A percentile compares a stretch with the other conserved stretches of the same genome.
Conservation (phyloP, 1,140 invertebrate species). For the Galleria mellonella region DNA sequence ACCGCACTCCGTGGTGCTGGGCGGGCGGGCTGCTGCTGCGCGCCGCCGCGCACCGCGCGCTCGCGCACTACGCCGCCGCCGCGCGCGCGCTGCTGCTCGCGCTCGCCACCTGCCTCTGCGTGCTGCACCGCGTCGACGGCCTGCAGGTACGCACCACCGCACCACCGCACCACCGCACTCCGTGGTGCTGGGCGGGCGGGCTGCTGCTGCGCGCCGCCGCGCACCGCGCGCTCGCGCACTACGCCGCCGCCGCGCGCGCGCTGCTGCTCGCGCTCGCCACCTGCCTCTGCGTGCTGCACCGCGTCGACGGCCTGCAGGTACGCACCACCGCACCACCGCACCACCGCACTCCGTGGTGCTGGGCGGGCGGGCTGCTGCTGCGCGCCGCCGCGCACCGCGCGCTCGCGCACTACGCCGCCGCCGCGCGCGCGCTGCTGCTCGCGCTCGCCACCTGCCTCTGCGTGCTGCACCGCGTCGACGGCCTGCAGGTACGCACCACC, state of each 20-base stretch:
- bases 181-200: constrained; percentile 85
- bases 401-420: constrained; percentile 79
- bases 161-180: constrained; percentile 72
- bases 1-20: constrained; percentile 81
- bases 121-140: constrained; percentile 28
- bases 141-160: constrained; percentile 12
- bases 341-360: constrained; percentile 86
- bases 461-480: constrained; percentile 30
- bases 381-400: constrained; percentile 26
- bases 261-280: constrained; percentile 80
- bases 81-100: constrained; percentile 80
- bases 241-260: constrained; percentile 80
- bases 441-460: constrained; percentile 77
- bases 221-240: constrained; percentile 73
- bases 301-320: constrained; percentile 20
- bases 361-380: constrained; percentile 68
- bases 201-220: constrained; percentile 53
- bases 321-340: not conserved
- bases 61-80: constrained; percentile 80
- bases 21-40: constrained; percentile 77
- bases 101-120: constrained; percentile 75
- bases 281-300: constrained; percentile 45
- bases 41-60: constrained; percentile 35
- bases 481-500: constrained; percentile 23
- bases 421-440: constrained; percentile 79